Percentiles rank a stretch among this genome's conserved stretches.
Evolutionary conservation across 2,113 vertebrate species (phyloP).

Genomic region (Entomyzon cyanotis): DNA sequence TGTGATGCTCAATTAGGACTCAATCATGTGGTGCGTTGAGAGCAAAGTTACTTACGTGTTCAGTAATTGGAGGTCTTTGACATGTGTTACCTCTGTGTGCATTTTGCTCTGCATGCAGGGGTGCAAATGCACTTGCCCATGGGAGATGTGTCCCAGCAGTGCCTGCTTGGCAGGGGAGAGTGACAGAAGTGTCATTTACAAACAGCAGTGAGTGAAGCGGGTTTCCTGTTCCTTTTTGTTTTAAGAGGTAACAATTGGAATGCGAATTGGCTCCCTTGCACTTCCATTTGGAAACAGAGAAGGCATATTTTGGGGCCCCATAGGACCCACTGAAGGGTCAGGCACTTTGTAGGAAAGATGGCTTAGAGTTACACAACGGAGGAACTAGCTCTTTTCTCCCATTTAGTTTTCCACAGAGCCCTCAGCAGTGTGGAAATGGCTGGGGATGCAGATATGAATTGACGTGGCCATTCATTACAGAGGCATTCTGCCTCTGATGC

Average conservation of each 20-base stretch:
- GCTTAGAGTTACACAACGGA: not conserved
- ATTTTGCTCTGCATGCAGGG: not conserved
- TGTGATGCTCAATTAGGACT: slow-evolving; percentile 45
- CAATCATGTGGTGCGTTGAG: not conserved
- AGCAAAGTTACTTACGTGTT: slow-evolving; percentile 4
- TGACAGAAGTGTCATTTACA: not conserved
- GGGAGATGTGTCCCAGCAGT: not conserved
- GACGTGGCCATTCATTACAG: not conserved
- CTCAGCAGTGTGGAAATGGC: not conserved
- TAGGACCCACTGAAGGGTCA: not conserved
- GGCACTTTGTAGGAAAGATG: rapidly evolving
- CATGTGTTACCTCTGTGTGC: not conserved
- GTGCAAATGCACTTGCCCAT: not conserved
- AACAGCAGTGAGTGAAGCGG: not conserved
- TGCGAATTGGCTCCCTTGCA: not conserved
- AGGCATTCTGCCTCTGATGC: not conserved
- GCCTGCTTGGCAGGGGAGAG: not conserved
- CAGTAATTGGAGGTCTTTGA: not conserved
- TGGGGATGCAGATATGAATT: not conserved
- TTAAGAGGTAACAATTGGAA: not conserved
- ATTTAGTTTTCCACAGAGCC: not conserved
- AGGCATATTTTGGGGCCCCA: not conserved
- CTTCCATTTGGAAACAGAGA: not conserved
- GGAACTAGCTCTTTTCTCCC: not conserved
- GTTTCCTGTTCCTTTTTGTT: not conserved